Base-by-base conservation (phyloP, 1,140 invertebrate species). In the Sarcophaga bullata region DNA sequence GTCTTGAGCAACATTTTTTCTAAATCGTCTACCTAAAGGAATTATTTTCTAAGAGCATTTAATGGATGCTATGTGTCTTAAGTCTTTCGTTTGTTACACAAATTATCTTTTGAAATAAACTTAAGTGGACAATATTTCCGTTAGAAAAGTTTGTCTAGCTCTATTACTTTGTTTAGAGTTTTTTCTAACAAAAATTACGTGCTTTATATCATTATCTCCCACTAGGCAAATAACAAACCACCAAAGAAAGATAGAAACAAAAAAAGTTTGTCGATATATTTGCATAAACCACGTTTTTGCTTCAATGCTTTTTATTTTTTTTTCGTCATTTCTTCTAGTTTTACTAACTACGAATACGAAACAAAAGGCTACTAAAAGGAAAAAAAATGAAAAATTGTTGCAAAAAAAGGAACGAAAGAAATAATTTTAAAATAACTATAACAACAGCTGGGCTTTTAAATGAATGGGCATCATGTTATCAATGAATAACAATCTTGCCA, bases 281-380 rank as follows among this genome's bases (percentile, higher is more conserved):
- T 78, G 75, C 75, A 78, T 78, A 78, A 50, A 52, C 48, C 75
- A 78, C 75, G 75, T 78, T 78, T 78, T 78, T 78, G 75, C 49
- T 78, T 48, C 11, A 78, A 50, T 37, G 25, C 25, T 37, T 37
- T 37, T 37, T 37, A 4, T 37, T 78, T 48, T 76, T 47, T 78
- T 78, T 78, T 78, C 48, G 17, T 78, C 48, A 78, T 78, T 78
- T 78, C 75, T 52, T 78, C 50, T 50, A 50, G 50, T 78, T 76
- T 78, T 78, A 78, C 50, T 78, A 48, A 78, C 75, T 78, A 78
- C 50, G 19, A 37, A 37, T 37, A 37, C 25, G 25, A 37, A 50
- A 52, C 75, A 78, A 78, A 78, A 50, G 19, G 19, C 13, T 25
- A 78, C 49, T 37, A 37, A 37, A 37, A 2, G 25, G 25, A 37